These are phyloP conservation scores for Phalacrocorax brasilianus DNA, from an alignment of 2,113 vertebrate species.

Conservation along the genomic window DNA sequence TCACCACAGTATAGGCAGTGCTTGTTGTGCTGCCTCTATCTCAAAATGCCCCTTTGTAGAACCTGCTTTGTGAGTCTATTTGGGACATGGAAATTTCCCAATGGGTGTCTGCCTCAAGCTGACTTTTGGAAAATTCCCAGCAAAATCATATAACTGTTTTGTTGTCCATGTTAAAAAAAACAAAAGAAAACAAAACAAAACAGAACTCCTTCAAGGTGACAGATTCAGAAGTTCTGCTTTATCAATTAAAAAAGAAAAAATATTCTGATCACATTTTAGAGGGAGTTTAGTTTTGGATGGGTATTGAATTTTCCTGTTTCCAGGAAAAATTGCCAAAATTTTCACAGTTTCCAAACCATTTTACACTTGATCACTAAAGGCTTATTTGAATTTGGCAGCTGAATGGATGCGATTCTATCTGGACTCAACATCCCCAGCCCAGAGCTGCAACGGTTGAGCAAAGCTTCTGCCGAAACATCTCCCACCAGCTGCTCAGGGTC, in stretches of 20 bases:
- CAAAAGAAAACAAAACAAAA: not conserved
- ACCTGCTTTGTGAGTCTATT: not conserved
- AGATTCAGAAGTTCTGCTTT: not conserved
- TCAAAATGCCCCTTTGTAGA: not conserved
- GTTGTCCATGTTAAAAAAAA: not conserved
- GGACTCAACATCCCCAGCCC: constrained; percentile 2
- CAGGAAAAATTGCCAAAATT: constrained; percentile 24
- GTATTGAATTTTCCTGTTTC: not conserved
- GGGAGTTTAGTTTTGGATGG: not conserved
- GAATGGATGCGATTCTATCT: constrained; percentile 34
- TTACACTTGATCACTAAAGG: not conserved
- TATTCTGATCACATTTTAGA: not conserved
- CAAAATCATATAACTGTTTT: not conserved
- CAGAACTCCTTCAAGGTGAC: not conserved
- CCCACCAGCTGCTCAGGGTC: constrained; percentile 46
- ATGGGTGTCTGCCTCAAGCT: not conserved
- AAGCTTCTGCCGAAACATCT: not conserved
- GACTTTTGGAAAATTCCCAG: not conserved
- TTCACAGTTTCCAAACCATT: not conserved
- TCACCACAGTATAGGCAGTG: not conserved
- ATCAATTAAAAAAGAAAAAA: not conserved
- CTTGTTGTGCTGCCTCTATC: not conserved
- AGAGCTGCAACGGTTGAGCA: not conserved
- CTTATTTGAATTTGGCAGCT: constrained; percentile 27
- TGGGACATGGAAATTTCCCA: not conserved